A percentile compares a stretch with the other conserved stretches of the same genome.
phyloP scores from a whole-genome alignment of 2,113 vertebrate genomes.

The Hippocampus mohnikei region DNA sequence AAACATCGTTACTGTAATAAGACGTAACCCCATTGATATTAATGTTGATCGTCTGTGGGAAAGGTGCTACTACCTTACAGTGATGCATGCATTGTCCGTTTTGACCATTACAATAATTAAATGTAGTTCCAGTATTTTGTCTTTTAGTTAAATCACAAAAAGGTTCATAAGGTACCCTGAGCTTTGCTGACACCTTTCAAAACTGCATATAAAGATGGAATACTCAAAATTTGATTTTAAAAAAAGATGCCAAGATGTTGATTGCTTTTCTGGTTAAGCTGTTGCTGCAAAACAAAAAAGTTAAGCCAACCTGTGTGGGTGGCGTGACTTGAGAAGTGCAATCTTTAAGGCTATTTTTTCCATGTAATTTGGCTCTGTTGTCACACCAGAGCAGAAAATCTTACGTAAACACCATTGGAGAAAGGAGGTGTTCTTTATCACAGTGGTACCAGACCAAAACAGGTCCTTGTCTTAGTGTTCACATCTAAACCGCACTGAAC shows the following conservation, averaged over 20 bases:
- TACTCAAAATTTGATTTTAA: not conserved
- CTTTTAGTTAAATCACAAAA: not conserved
- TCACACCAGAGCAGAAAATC: not conserved
- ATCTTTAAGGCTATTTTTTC: constrained; percentile 1
- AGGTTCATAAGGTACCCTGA: not conserved
- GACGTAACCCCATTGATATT: no score
- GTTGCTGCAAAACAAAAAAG: not conserved
- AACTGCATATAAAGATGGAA: not conserved
- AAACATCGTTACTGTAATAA: no score
- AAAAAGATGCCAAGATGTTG: not conserved
- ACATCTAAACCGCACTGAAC: no score
- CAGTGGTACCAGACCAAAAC: no score
- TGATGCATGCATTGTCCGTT: no score
- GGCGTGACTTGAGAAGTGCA: not conserved
- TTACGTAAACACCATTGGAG: no score
- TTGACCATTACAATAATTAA: not conserved
- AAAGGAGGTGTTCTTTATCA: no score
- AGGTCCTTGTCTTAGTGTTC: no score
- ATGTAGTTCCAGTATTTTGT: not conserved
- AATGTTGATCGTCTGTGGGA: no score
- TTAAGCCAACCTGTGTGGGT: not conserved
- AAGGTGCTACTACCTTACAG: no score
- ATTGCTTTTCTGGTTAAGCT: constrained; percentile 8
- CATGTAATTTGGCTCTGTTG: not conserved
- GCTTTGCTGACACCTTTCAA: not conserved